phyloP scores from a whole-genome alignment of 2,797 vertebrate species.

The Micromesistius poutassou region DNA sequence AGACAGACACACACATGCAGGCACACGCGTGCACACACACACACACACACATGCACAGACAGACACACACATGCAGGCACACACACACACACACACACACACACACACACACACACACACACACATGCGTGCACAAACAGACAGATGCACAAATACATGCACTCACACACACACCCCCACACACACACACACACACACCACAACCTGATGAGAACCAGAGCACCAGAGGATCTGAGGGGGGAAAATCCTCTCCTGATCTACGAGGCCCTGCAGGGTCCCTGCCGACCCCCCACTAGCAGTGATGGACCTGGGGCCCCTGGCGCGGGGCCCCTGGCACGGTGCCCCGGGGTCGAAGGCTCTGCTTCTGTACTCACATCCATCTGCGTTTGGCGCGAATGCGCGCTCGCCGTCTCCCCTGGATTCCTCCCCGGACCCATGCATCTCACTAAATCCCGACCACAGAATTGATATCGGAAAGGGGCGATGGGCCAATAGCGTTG shows the following conservation, averaged over 20 bases:
- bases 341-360: too few relatives aligned
- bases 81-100: neutral
- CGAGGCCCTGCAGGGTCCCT: too few relatives aligned
- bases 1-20: too few relatives aligned
- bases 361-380: neutral
- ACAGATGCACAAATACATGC: neutral
- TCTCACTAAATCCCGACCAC: neutral
- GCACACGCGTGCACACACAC: neutral
- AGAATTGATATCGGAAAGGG: neutral
- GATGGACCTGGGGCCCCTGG: neutral
- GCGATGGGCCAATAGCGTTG: neutral
- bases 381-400: neutral
- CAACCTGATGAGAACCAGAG: neutral
- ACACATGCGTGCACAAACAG: neutral
- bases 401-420: neutral
- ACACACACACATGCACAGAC: neutral
- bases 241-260: too few relatives aligned
- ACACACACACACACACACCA: neutral
- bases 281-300: too few relatives aligned
- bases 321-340: too few relatives aligned
- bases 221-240: neutral
- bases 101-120: slow-evolving; percentile 1
- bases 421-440: neutral
- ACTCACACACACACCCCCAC: neutral
- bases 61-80: neutral